Base-by-base conservation (phyloP, 2,113 vertebrate species). In the Aix galericulata region DNA sequence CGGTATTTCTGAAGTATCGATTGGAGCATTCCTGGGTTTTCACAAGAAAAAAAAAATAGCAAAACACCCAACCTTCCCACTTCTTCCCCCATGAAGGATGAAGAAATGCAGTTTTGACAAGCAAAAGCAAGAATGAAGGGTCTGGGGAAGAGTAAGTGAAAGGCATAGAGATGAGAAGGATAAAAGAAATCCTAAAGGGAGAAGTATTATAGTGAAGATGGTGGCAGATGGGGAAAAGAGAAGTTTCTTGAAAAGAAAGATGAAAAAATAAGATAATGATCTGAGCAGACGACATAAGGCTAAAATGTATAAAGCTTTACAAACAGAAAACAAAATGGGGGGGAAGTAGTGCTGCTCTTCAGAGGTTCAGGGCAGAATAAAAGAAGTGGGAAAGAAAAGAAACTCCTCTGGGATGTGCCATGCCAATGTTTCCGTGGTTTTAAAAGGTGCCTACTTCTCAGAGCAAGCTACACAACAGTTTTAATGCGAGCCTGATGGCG, bases 211-310 rank as follows among this genome's bases (percentile, higher is more conserved):
- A 46, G 77, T 38, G n/a, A 76, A 96, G 62, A 91, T 71, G 75
- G 67, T 86, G 55, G 79, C 82, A 91, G 50, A 86, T 67, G n/a
- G 42, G 17, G 21, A 53, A 16, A 71, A 36, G 62, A 79, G 46
- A 95, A 82, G 55, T 92, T 90, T 95, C 71, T 93, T 94, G 81
- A 94, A 95, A 93, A 88, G 80, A 93, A 91, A 71, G 58, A 96
- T 74, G 31, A 72, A 92, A 93, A 95, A 86, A 46, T 55, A 82
- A 84, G 94, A 96, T 93, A 85, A 88, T 81, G 69, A 93, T 96
- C 81, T 91, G 62, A 94, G 40, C 76, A 88, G n/a, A 71, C 0
- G 8, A 82, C 6, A 5, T 80, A 94, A 89, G 89, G 36, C 17
- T 86, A 71, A 76, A 93, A 93, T 63, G 12, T 72, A 69, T 78